phyloP scores from a whole-genome alignment of 2,888 invertebrate species.

The Lucinisca nassula region DNA sequence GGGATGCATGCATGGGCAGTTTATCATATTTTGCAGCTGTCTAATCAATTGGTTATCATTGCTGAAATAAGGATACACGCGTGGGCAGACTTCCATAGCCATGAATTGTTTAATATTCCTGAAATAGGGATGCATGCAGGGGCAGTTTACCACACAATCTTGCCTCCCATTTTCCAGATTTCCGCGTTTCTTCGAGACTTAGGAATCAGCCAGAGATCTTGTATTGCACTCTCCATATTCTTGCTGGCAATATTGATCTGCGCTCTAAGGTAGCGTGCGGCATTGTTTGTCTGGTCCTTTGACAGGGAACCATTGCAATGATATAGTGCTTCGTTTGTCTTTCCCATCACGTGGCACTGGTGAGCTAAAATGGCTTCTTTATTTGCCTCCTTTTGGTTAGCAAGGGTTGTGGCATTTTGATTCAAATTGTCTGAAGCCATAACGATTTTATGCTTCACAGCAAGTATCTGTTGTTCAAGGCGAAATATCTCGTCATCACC shows the following conservation, averaged over 20 bases:
- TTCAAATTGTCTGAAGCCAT: conserved; percentile 37
- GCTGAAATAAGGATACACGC: too few relatives aligned
- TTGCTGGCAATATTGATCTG: conserved; percentile 73
- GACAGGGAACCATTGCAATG: conserved; percentile 63
- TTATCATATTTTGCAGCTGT: too few relatives aligned
- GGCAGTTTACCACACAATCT: conserved; percentile 31
- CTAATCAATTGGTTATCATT: too few relatives aligned
- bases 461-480: conserved; percentile 79
- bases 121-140: neutral
- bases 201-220: conserved; percentile 79
- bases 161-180: conserved; percentile 84
- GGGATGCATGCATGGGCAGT: neutral
- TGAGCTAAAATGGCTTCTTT: conserved; percentile 73
- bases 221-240: conserved; percentile 71
- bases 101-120: too few relatives aligned
- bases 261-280: conserved; percentile 75
- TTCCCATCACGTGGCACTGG: conserved; percentile 67
- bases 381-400: conserved; percentile 66
- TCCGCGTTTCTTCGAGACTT: conserved; percentile 76
- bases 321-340: conserved; percentile 68
- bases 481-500: conserved; percentile 80
- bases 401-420: conserved; percentile 21
- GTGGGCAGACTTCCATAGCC: too few relatives aligned
- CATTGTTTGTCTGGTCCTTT: conserved; percentile 71
- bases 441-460: conserved; percentile 76